Evolutionary conservation across 2,113 vertebrate species (phyloP).

Genomic region (Pontoporia blainvillei): DNA sequence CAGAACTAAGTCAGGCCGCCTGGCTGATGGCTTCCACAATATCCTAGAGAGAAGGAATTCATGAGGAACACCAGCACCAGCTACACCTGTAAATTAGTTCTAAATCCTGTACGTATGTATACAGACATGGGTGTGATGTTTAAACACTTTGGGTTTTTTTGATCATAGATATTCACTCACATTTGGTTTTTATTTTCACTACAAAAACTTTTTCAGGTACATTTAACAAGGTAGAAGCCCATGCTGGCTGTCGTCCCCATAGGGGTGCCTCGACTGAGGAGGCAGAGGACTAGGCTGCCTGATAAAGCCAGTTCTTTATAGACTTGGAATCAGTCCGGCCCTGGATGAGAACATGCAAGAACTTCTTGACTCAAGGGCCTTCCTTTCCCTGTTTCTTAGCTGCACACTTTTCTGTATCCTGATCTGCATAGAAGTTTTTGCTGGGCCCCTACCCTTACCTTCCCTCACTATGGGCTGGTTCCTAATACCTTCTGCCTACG

Average conservation of each 20-base stretch:
- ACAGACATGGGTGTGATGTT: not conserved
- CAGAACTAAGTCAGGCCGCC: not conserved
- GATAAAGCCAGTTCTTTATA: not conserved
- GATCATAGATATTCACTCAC: not conserved
- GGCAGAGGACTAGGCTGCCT: fast-evolving
- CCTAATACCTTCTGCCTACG: not conserved
- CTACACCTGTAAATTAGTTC: not conserved
- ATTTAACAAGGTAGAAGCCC: not conserved
- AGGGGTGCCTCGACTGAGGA: not conserved
- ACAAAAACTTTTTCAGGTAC: not conserved
- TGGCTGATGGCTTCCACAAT: not conserved
- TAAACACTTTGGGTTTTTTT: not conserved
- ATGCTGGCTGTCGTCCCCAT: not conserved
- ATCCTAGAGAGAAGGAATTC: not conserved
- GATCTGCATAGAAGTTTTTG: not conserved
- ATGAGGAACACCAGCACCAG: not conserved
- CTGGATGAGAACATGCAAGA: not conserved
- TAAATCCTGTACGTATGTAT: not conserved
- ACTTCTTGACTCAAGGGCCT: not conserved
- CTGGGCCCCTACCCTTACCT: not conserved
- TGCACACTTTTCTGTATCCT: not conserved
- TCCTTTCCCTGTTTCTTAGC: not conserved
- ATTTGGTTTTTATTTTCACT: not conserved
- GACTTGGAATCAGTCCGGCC: not conserved
- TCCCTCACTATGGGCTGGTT: too few species aligned